Evolutionary conservation across 2,888 invertebrate species (phyloP).

Genomic region (Drosophila mimica): DNA sequence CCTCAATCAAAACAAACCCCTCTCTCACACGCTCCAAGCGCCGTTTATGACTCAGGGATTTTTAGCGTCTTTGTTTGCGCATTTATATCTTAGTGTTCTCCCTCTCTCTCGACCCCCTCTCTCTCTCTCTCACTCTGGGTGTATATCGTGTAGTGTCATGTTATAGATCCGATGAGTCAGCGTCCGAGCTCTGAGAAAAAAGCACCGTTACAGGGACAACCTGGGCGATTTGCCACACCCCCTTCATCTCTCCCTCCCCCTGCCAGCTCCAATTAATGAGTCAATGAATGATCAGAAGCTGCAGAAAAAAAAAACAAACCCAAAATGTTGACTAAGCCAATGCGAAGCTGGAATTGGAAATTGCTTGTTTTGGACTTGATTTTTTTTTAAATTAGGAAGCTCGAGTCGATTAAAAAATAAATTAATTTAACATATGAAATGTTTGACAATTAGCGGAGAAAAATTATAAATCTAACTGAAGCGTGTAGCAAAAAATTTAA

Average conservation of each 20-base stretch:
- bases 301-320: background rate
- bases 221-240: slow-evolving; percentile 8
- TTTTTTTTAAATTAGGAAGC: slow-evolving; percentile 20
- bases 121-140: background rate
- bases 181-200: slow-evolving; percentile 8
- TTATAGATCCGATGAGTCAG: slow-evolving; percentile 54
- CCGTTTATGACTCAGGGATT: slow-evolving; percentile 58
- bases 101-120: background rate
- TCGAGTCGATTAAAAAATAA: background rate
- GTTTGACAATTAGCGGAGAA: background rate
- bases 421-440: background rate
- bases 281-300: slow-evolving; percentile 19
- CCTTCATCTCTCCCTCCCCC: background rate
- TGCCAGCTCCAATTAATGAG: background rate
- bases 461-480: background rate
- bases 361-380: slow-evolving; percentile 10
- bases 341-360: slow-evolving; percentile 7
- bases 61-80: slow-evolving; percentile 35
- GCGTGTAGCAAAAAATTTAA: background rate
- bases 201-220: slow-evolving; percentile 25
- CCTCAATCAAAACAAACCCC: background rate
- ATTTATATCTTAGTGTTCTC: slow-evolving; percentile 50
- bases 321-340: slow-evolving; percentile 21
- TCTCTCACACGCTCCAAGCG: slow-evolving; percentile 15
- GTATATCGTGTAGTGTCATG: slow-evolving; percentile 22